Conservation (phyloP, 2,888 invertebrate genomes). For the Cetonia aurata region DNA sequence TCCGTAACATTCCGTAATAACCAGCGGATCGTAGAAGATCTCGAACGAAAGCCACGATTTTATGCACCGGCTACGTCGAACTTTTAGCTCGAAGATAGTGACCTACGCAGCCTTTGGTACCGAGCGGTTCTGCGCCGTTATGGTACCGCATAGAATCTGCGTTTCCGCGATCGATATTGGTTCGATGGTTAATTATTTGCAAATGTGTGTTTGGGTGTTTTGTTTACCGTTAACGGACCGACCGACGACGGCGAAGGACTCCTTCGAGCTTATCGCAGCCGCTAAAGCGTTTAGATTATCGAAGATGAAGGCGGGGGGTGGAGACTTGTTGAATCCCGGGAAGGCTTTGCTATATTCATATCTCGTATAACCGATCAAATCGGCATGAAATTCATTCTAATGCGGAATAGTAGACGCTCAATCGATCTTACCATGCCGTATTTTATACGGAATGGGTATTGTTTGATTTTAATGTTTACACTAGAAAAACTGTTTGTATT, state of each 20-base stretch:
- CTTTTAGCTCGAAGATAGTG: not conserved
- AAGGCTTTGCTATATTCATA: slow-evolving; percentile 13
- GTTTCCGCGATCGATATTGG: not conserved
- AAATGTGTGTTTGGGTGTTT: slow-evolving; percentile 14
- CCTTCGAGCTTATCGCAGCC: slow-evolving; percentile 11
- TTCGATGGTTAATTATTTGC: slow-evolving; percentile 17
- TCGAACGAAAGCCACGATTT: not conserved
- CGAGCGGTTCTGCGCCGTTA: not conserved
- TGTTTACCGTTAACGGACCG: slow-evolving; percentile 15
- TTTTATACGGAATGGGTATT: not conserved
- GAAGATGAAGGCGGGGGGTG: not conserved
- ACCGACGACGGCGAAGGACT: slow-evolving; percentile 13
- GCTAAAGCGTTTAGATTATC: slow-evolving; percentile 23
- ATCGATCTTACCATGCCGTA: not conserved
- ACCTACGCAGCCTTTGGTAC: not conserved
- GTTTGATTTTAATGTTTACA: too few species aligned
- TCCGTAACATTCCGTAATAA: slow-evolving; percentile 43
- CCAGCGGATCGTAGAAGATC: not conserved
- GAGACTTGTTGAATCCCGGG: slow-evolving; percentile 18
- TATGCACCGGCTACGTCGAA: not conserved
- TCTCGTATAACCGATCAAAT: slow-evolving; percentile 8
- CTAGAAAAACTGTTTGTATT: too few species aligned
- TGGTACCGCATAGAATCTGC: not conserved
- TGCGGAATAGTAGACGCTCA: not conserved
- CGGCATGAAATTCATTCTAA: slow-evolving; percentile 10